Conservation (phyloP, 2,888 invertebrate genomes). For the Parapristionchus giblindavisi region DNA sequence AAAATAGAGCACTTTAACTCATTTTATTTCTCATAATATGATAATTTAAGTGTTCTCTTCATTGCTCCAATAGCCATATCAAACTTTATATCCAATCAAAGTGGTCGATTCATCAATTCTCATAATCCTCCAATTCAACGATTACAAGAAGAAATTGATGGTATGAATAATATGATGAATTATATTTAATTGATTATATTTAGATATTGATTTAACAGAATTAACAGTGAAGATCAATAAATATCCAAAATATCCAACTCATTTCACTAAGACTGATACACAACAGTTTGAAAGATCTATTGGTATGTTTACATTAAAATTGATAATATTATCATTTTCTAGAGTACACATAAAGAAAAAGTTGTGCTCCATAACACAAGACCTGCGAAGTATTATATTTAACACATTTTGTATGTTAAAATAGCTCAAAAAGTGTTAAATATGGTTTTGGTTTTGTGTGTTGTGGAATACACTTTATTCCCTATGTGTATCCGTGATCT, state of each 20-base stretch:
- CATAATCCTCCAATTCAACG: constrained; percentile 8
- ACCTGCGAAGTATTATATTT: no score
- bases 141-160: constrained; percentile 16
- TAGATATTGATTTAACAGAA: constrained; percentile 19
- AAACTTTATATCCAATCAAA: not conserved
- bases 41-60: constrained; percentile 17
- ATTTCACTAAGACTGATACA: constrained; percentile 19
- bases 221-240: not conserved
- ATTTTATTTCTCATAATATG: not conserved
- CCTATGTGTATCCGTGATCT: no score
- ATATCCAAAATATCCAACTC: not conserved
- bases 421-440: no score
- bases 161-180: not conserved
- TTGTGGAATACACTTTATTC: no score
- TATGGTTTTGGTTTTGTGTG: no score
- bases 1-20: not conserved
- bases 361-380: no score
- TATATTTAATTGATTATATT: not conserved
- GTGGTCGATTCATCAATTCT: constrained; percentile 8
- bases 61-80: constrained; percentile 17
- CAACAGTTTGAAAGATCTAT: constrained; percentile 28
- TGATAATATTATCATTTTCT: no score
- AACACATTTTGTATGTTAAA: no score
- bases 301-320: not conserved
- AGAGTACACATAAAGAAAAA: no score